Evolutionary conservation across 2,888 invertebrate genomes (phyloP).

Genomic region (Lithodes maja): DNA sequence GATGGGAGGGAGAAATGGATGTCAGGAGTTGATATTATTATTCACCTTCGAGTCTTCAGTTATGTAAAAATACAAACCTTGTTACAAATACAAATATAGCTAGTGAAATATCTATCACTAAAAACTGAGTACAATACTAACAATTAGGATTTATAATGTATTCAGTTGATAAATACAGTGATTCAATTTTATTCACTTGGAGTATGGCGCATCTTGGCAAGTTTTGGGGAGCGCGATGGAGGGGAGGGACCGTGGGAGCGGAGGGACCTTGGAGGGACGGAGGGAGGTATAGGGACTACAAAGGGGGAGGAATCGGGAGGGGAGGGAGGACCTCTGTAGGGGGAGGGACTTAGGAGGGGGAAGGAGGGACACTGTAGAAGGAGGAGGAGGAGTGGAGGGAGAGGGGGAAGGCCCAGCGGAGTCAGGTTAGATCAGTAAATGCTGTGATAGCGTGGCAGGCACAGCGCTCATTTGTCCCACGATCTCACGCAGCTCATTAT

Average conservation of each 20-base stretch:
- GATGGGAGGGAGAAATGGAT: background rate
- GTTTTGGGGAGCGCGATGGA: slow-evolving; percentile 2
- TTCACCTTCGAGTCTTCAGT: background rate
- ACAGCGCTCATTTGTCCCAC: slow-evolving; percentile 1
- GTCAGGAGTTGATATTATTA: background rate
- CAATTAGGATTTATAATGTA: too few species aligned
- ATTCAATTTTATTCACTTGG: background rate
- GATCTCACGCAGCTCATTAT: background rate
- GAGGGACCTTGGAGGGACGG: background rate
- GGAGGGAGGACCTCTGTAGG: slow-evolving; percentile 16
- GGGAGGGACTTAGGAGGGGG: slow-evolving; percentile 12
- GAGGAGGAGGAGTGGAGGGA: background rate
- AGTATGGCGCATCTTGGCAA: slow-evolving; percentile 27
- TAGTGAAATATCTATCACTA: too few species aligned
- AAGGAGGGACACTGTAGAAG: slow-evolving; percentile 15
- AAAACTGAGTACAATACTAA: too few species aligned
- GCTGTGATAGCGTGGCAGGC: slow-evolving; percentile 43
- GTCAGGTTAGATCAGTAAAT: slow-evolving; percentile 63
- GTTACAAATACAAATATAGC: too few species aligned
- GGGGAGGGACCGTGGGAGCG: background rate
- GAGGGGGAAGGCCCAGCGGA: slow-evolving; percentile 11
- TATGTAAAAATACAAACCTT: too few species aligned
- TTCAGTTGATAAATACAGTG: too few species aligned
- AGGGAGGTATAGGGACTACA: background rate
- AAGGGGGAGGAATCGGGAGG: slow-evolving; percentile 15